Base-by-base conservation (phyloP, 1,140 invertebrate genomes). In the Penaeus indicus region DNA sequence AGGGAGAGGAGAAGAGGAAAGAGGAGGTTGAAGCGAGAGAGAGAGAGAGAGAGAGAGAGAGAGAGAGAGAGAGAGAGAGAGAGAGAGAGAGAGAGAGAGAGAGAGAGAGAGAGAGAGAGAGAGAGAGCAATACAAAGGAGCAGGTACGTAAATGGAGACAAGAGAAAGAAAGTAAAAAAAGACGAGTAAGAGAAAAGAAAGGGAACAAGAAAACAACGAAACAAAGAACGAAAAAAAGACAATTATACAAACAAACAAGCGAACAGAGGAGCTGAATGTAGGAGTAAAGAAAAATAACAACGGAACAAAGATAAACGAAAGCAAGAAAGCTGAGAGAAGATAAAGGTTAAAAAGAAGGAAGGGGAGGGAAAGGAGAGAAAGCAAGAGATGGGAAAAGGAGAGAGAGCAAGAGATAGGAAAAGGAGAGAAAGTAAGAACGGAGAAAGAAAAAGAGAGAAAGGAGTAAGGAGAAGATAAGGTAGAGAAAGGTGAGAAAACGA, bases 111-210 rank as follows among this genome's bases (percentile, higher is more conserved):
- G 4, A 54, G 8, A 22, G 19, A 8, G 60, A 54, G 13, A 80
- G 47, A 80, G 47, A 80, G 21, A 80, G 47, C 21, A 54, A 54
- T 80, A 54, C 60, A 80, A 54, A 80, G 47, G 60, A 54, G 60
- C 60, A 80, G 21, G 60, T 80, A 80, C 60, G 60, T 80, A 80
- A 5, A 38, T 3, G 5, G 38, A 38, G 38, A 38, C 1, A 38
- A 5, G 5, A 5, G 5, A 5, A 38, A 38, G 38, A 38, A 5
- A 38, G 38, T 38, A 5, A 5, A 38, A 38, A 5, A 38, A 38
- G 38, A 38, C 38, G 1, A 5, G 5, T 1, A 38, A 38, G 5
- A 5, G 2, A 5, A 38, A 5, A 38, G 5, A 38, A 38, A 38
- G 38, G 38, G 38, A 38, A 38, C 1, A 5, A 38, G 38, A 38